These are phyloP conservation scores for Acronicta psi DNA, from an alignment of 2,888 invertebrate species.

Conservation along the genomic window DNA sequence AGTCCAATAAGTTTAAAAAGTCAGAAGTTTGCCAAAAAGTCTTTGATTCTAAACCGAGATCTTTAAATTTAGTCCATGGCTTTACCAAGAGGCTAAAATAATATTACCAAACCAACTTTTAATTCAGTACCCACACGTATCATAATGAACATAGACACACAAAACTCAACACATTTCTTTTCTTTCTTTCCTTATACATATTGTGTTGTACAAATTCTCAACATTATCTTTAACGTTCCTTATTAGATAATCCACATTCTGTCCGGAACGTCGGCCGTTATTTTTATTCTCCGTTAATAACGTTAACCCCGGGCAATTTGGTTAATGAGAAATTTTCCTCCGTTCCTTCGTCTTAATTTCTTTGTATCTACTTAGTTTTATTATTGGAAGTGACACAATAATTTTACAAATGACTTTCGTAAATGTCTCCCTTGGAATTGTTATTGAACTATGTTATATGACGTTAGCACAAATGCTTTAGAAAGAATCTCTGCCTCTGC, in stretches of 20 bases:
- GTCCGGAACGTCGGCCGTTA: constrained; percentile 49
- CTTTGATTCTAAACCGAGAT: not conserved
- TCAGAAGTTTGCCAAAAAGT: not conserved
- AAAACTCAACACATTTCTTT: constrained; percentile 40
- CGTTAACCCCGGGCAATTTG: constrained; percentile 52
- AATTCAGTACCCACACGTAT: not conserved
- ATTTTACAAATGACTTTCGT: constrained; percentile 44
- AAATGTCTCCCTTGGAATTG: constrained; percentile 23
- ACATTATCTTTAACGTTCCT: constrained; percentile 50
- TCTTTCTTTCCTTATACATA: constrained; percentile 42
- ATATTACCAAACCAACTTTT: no score
- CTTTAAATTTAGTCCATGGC: no score
- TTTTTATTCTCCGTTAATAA: constrained; percentile 60
- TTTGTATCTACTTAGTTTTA: constrained; percentile 56
- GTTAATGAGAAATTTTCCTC: constrained; percentile 57
- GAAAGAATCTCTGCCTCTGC: constrained; percentile 12
- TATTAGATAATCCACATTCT: constrained; percentile 61
- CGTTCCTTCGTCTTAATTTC: constrained; percentile 49
- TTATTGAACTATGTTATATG: constrained; percentile 17
- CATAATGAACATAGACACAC: not conserved
- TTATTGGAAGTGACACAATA: constrained; percentile 53
- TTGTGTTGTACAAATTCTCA: constrained; percentile 50
- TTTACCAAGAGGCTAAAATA: no score
- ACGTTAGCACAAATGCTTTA: constrained; percentile 12
- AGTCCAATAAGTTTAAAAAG: no score